Base-by-base conservation (phyloP, 53 echinoderm and acorn worm species). In the Antedon mediterranea region DNA sequence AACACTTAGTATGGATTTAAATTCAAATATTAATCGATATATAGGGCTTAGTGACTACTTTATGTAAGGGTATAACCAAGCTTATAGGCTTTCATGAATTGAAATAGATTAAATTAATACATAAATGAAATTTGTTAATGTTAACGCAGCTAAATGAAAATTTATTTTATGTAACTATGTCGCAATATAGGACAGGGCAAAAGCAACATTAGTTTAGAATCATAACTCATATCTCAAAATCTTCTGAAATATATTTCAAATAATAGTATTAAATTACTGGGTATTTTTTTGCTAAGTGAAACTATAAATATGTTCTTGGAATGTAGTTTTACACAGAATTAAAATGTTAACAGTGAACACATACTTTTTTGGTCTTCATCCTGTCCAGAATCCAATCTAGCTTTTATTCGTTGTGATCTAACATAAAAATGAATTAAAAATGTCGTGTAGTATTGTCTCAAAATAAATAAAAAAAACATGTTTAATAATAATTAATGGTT, bases 351-450 rank as follows among this genome's bases (percentile, higher is more conserved):
- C 34, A 0, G 14, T 32, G 31, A 28, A 11, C 15, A 76, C 76
- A 76, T 34, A 76, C 76, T 34, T 4, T 76, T 76, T 37, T 33
- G 37, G 23, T 76, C 76, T 18, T 43, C 76, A 20, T 76, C 76
- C 4, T 33, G 41, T 30, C 41, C 41, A 33, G 37, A 41, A 14
- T 76, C 76, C 34, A 41, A 43, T 76, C 76, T 43, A 28, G 76
- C 37, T 76, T 34, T 76, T 23, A 76, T 34, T 33, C 43, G 32
- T 26, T 76, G 76, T 23, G 76, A 76, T 33, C 76, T 76, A 43
- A n/a, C 28, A 30, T 27, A 41, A 41, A 41, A 41, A 41, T 41
- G 5, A 41, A 41, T n/a, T n/a, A n/a, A n/a, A n/a, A n/a, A n/a
- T n/a, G n/a, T n/a, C n/a, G n/a, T n/a, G n/a, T n/a, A n/a, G 26